phyloP scores from a whole-genome alignment of 2,113 vertebrate genomes.

The Struthidea cinerea region DNA sequence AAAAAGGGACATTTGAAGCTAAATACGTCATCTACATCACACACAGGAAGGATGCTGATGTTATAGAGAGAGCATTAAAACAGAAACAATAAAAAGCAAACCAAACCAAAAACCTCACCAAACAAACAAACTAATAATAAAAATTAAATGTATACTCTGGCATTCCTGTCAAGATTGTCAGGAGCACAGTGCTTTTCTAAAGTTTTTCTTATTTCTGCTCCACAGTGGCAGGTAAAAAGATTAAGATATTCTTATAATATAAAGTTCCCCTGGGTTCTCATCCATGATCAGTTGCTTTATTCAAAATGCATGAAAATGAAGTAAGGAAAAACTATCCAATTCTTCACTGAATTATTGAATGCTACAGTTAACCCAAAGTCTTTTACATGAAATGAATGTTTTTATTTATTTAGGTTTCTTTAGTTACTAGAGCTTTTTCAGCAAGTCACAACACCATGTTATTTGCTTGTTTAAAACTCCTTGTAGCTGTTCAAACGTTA shows the following conservation, averaged over 20 bases:
- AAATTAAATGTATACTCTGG: not conserved
- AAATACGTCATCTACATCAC: too few relatives aligned
- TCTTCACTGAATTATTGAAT: not conserved
- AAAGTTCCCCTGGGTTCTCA: not conserved
- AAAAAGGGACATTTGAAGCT: not conserved
- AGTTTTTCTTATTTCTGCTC: not conserved
- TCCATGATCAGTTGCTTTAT: not conserved
- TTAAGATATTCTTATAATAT: not conserved
- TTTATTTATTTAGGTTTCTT: not conserved
- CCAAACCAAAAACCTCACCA: not conserved
- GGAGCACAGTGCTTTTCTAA: not conserved
- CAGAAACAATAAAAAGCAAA: not conserved
- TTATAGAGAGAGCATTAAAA: not conserved
- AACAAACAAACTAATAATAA: not conserved
- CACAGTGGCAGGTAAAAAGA: not conserved
- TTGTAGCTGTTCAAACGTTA: not conserved
- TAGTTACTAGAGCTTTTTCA: not conserved
- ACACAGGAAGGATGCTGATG: not conserved
- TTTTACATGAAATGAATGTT: not conserved
- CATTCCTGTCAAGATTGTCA: not conserved
- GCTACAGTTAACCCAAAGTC: not conserved
- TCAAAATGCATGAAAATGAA: not conserved
- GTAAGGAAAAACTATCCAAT: not conserved
- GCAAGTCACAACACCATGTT: not conserved
- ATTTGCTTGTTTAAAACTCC: not conserved